phyloP scores from a whole-genome alignment of 2,888 invertebrate species.

The Drosophila hamatofila region DNA sequence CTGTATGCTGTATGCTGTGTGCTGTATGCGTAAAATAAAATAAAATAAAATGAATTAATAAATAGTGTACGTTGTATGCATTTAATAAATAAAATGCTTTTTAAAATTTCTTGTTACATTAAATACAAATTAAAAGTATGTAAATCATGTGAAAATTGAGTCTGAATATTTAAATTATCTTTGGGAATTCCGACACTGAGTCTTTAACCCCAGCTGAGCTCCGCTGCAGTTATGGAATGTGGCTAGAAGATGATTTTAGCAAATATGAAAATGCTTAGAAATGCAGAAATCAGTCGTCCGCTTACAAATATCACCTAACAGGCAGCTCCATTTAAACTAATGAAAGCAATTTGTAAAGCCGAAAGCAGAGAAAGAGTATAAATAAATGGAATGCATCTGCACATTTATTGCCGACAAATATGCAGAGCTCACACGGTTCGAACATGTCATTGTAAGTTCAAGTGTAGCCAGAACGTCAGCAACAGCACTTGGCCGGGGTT shows the following conservation, averaged over 20 bases:
- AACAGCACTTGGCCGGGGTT: conserved; percentile 22
- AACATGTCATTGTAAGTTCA: conserved; percentile 80
- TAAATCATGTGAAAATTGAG: neutral
- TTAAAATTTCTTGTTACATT: neutral
- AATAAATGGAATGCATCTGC: conserved; percentile 48
- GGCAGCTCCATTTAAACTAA: conserved; percentile 70
- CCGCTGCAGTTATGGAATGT: neutral
- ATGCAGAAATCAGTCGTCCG: conserved; percentile 35
- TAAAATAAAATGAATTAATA: no score
- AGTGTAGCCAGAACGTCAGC: conserved; percentile 63
- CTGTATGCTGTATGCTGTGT: neutral
- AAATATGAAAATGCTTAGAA: conserved; percentile 41
- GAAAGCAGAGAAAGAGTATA: conserved; percentile 18
- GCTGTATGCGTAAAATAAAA: no score
- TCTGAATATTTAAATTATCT: conserved; percentile 6
- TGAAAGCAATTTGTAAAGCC: conserved; percentile 71
- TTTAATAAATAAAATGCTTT: neutral
- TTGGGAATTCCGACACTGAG: neutral
- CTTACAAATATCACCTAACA: conserved; percentile 40
- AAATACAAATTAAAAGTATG: conserved; percentile 2
- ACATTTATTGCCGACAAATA: conserved; percentile 59
- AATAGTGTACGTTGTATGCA: no score
- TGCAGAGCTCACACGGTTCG: conserved; percentile 62
- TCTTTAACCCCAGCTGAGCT: neutral
- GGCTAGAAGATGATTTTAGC: conserved; percentile 27